Evolutionary conservation across 2,113 vertebrate genomes (phyloP), one percentile per base, ranked within the genome.

Genomic region (Todiramphus chloris): DNA sequence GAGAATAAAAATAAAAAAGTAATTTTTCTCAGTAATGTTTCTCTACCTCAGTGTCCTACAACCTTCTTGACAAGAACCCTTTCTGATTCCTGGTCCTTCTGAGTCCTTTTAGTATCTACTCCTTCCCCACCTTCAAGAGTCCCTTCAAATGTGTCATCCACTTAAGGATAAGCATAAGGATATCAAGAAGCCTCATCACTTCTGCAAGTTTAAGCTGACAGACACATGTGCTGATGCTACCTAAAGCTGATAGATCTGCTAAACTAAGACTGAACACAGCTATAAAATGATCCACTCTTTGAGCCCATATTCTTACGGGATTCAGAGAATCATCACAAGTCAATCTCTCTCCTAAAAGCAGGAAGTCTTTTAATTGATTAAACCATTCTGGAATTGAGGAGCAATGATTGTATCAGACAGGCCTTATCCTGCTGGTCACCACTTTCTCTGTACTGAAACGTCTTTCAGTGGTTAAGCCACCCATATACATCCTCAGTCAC

Each of bases 401-500:
- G 3, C 43, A 69, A 50, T 13, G 31, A 48, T 24, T 1, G 0
- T 20, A 63, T n/a, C 50, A 80, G 44, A 14, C 25, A 43, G 21
- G 31, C 16, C 23, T 68, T 53, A 73, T 55, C 28, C 30, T 84
- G 44, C 27, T 28, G n/a, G 51, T 27, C 33, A 64, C 15, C 23
- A 16, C 23, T 51, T 84, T 43, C 27, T 31, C 43, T 3, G 2
- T 37, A 58, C 4, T 28, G 59, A 43, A 35, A 82, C 63, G 50
- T 13, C 37, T 13, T 9, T 31, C 18, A 24, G 14, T 8, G 6
- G 63, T 24, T 76, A 62, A 50, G 4, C 23, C 35, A 63, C 27
- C 23, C 51, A 59, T 31, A 28, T 13, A 39, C 0, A 1, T 13
- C 51, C 21, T 3, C 2, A 6, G 43, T 51, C 33, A 35, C 6